Evolutionary conservation across 2,113 vertebrate genomes (phyloP), one percentile per base, ranked within the genome.

Genomic region (Oncorhynchus mykiss): DNA sequence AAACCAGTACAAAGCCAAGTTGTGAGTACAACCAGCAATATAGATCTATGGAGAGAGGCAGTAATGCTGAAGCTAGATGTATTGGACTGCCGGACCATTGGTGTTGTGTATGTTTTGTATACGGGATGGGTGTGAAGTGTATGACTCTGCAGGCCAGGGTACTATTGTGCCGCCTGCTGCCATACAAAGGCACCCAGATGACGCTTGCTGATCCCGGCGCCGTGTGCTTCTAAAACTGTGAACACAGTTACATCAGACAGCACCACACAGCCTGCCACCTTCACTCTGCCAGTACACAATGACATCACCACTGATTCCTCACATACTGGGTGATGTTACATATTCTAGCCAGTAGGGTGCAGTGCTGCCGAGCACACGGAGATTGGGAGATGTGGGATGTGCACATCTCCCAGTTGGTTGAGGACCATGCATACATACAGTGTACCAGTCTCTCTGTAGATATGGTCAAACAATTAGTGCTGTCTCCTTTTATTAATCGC

Each of bases 331-430:
- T 79, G 73, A 6, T 72, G 59, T 62, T 48, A 45, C 79, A 18
- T 6, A 18, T 39, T 49, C 7, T 24, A 68, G 34, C 83, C 91
- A 90, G 87, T 88, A 89, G 92, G 87, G 88, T 51, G 86, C 81
- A 84, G 70, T 64, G 71, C 71, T 3, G 31, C 3, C 78, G 29
- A 72, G 77, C 2, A 20, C 31, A 5, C 66, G 68, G 68, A 54
- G 16, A 54, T 54, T 14, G 39, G 39, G 9, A 45, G 51, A 18
- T 18, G 51, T 54, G 13, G 22, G 20, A 34, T 57, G 31, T 64
- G 39, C 39, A 80, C 65, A 8, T 34, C 34, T 34, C 34, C 67
- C 71, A 85, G 87, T 51, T 51, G 87, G 84, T 85, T 86, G 83
- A 83, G 74, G 48, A 72, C 72, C n/a, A 45, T 74, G 64, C 2